A percentile compares a stretch with the other conserved stretches of the same genome.
phyloP scores from a whole-genome alignment of 2,888 invertebrate genomes.

The Acronicta psi region DNA sequence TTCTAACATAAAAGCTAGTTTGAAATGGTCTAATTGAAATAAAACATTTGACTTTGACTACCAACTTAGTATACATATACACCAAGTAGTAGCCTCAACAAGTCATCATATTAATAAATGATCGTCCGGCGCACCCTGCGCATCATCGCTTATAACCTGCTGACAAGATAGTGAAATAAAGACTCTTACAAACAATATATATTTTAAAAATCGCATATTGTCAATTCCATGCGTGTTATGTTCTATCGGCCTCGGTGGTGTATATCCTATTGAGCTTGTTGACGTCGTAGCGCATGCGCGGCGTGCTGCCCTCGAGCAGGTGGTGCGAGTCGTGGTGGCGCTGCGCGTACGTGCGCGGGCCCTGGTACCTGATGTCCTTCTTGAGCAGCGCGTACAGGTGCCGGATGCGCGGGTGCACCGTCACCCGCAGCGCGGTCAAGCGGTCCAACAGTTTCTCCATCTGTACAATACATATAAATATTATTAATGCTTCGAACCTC shows the following conservation, averaged over 20 bases:
- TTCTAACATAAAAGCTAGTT: no score
- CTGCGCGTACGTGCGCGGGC: background rate
- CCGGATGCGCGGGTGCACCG: conserved; percentile 68
- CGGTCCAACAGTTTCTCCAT: conserved; percentile 58
- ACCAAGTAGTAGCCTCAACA: no score
- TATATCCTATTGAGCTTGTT: conserved; percentile 14
- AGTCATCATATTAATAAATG: no score
- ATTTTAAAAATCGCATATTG: background rate
- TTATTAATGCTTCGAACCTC: no score
- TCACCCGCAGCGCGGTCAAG: conserved; percentile 61
- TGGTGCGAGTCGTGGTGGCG: background rate
- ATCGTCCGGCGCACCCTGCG: no score
- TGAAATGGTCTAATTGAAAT: no score
- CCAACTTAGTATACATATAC: no score
- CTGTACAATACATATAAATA: conserved; percentile 46
- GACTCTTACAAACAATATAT: no score
- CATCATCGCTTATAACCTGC: no score
- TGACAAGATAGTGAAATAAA: no score
- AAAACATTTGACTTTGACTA: no score
- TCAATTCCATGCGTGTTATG: background rate
- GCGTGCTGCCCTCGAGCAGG: background rate
- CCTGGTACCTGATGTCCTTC: conserved; percentile 43
- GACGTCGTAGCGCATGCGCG: background rate
- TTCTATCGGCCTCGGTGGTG: background rate
- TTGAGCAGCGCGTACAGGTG: conserved; percentile 66